Conservation (phyloP, 37 sponge, comb jelly and placozoan species). For the Haliclona indistincta region DNA sequence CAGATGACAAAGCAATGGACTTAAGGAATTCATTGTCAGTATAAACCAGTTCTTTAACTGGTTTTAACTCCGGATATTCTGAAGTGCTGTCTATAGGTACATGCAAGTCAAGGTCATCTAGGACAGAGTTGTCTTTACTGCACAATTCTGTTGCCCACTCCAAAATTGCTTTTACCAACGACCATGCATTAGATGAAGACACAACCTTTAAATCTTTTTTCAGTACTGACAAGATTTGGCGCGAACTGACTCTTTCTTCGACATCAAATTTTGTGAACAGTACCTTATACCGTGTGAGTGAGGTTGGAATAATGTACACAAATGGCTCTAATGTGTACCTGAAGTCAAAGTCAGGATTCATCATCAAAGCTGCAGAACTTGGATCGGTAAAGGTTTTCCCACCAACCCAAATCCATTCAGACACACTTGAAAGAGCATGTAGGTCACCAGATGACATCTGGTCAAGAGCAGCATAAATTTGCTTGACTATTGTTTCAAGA, state of each 20-base stretch:
- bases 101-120: slow-evolving; percentile 4
- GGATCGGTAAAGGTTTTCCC: background rate
- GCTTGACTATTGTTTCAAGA: background rate
- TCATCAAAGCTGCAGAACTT: background rate
- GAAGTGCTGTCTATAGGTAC: slow-evolving; percentile 37
- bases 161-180: background rate
- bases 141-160: background rate
- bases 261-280: slow-evolving; percentile 40
- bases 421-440: too few relatives aligned
- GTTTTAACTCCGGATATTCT: slow-evolving; percentile 15
- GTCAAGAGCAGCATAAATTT: slow-evolving; percentile 13
- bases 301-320: slow-evolving; percentile 42
- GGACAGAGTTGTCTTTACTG: background rate
- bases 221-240: slow-evolving; percentile 7
- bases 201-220: too few relatives aligned
- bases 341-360: background rate
- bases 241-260: background rate
- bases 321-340: slow-evolving; percentile 35
- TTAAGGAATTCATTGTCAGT: slow-evolving; percentile 42
- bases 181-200: slow-evolving; percentile 17
- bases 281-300: too few relatives aligned
- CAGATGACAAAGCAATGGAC: slow-evolving; percentile 7
- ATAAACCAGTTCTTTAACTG: slow-evolving; percentile 32
- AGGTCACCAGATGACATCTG: too few relatives aligned
- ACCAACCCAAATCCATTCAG: too few relatives aligned